A percentile compares a stretch with the other conserved stretches of the same genome.
phyloP scores from a whole-genome alignment of 2,888 invertebrate genomes.

The Drosophila robusta region DNA sequence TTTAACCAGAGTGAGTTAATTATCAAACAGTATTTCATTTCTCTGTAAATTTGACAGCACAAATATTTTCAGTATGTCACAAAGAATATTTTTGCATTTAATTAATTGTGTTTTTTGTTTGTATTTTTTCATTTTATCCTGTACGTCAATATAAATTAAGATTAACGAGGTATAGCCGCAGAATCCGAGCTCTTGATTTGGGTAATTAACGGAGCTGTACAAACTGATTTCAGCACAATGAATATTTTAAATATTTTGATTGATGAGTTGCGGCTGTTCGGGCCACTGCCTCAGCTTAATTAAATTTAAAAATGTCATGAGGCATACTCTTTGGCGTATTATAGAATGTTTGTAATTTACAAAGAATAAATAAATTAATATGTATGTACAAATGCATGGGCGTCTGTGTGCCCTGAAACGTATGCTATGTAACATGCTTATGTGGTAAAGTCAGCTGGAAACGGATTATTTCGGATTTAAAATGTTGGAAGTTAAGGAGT shows the following conservation, averaged over 20 bases:
- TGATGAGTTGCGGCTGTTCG: conserved; percentile 13
- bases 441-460: not conserved
- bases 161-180: conserved; percentile 7
- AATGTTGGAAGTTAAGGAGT: not conserved
- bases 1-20: too few relatives aligned
- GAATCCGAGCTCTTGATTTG: conserved; percentile 6
- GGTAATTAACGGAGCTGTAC: conserved; percentile 12
- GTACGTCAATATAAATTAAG: conserved; percentile 18
- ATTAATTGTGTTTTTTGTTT: not conserved
- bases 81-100: not conserved
- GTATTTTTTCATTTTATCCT: not conserved
- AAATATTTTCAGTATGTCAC: not conserved
- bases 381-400: too few relatives aligned
- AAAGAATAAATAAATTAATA: not conserved
- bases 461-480: not conserved
- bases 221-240: conserved; percentile 6
- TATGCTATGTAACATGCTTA: too few relatives aligned
- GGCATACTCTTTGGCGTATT: not conserved
- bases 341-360: not conserved
- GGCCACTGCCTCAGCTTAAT: conserved; percentile 1
- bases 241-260: conserved; percentile 10
- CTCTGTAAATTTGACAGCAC: not conserved
- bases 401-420: too few relatives aligned
- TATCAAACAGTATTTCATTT: not conserved
- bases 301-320: not conserved